These are phyloP conservation scores for Desoria tigrina DNA, from an alignment of 2,888 invertebrate genomes.

Conservation along the genomic window DNA sequence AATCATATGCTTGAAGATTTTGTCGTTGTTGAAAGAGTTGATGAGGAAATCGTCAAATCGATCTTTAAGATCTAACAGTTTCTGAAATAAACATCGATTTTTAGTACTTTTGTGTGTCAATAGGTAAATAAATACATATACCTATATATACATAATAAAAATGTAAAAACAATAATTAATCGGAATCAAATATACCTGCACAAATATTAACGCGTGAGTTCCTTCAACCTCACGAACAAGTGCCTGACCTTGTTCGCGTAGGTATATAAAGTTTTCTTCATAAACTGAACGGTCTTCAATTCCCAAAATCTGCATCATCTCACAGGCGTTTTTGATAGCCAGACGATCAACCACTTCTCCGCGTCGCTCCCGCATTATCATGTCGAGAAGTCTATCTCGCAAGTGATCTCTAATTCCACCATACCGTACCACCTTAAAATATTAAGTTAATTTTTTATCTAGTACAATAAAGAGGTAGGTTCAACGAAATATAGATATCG, in stretches of 20 bases:
- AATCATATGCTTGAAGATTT: constrained; percentile 98
- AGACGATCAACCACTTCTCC: constrained; percentile 97
- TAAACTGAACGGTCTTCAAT: constrained; percentile 89
- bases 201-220: constrained; percentile 89
- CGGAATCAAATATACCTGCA: constrained; percentile 79
- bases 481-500: too few relatives aligned
- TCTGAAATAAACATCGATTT: constrained; percentile 68
- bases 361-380: constrained; percentile 92
- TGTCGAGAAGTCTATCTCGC: constrained; percentile 85
- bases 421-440: constrained; percentile 93
- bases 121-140: too few relatives aligned
- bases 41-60: constrained; percentile 96
- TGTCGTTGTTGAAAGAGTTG: constrained; percentile 95
- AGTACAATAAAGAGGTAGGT: too few relatives aligned
- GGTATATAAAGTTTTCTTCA: constrained; percentile 97
- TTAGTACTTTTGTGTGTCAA: too few relatives aligned
- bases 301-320: constrained; percentile 98
- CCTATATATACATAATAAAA: too few relatives aligned
- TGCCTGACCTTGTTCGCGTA: constrained; percentile 92
- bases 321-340: constrained; percentile 96
- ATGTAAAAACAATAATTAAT: too few relatives aligned
- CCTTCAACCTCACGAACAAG: constrained; percentile 89
- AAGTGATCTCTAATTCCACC: constrained; percentile 92
- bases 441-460: too few relatives aligned
- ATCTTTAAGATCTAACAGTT: constrained; percentile 92